Evolutionary conservation across 2,888 invertebrate species (phyloP), one percentile per base, ranked within the genome.

Genomic region (Hydriomena furcata): DNA sequence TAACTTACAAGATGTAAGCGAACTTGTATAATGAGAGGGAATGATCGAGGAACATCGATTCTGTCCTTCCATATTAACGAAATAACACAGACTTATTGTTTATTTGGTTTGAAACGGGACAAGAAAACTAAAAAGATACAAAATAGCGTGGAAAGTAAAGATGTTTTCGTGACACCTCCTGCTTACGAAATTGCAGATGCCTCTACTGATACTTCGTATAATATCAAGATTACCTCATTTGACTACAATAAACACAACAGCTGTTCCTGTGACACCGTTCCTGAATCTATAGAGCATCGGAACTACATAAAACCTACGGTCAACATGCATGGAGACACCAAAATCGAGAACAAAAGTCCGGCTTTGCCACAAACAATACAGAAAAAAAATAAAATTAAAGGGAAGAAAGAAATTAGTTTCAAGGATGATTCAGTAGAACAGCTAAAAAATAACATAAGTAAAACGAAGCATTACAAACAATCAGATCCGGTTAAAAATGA

Each of bases 151-250:
- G 8, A 23, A 32, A 25, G n/a, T 1, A 38, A 24, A 10, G 23
- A 44, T 27, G 25, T 7, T n/a, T 35, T 21, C n/a, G 43, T 47
- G 8, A 27, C 11, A 10, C 28, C 36, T 36, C 35, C 34, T 7
- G 25, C 38, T 7, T 35, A 35, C 23, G 40, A 52, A 25, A 12
- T 41, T n/a, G 24, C 28, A 6, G 45, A 30, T 23, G 40, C 25
- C 8, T 45, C 40, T 25, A 45, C 45, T 2, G 21, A 20, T 23
- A 25, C 36, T 13, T 34, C 8, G 4, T 8, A 11, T 10, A 31
- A n/a, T 25, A 6, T 23, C 0, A 25, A 12, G 11, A 3, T 21
- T 21, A 30, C 13, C 8, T 11, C 21, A 17, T 17, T 17, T 17
- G 17, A 17, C 17, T 17, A 17, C 17, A 34, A 32, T 3, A 17